Percentiles rank a stretch among this genome's conserved stretches.
Conservation (phyloP, 2,888 invertebrate species). For the Eulithis testata region DNA sequence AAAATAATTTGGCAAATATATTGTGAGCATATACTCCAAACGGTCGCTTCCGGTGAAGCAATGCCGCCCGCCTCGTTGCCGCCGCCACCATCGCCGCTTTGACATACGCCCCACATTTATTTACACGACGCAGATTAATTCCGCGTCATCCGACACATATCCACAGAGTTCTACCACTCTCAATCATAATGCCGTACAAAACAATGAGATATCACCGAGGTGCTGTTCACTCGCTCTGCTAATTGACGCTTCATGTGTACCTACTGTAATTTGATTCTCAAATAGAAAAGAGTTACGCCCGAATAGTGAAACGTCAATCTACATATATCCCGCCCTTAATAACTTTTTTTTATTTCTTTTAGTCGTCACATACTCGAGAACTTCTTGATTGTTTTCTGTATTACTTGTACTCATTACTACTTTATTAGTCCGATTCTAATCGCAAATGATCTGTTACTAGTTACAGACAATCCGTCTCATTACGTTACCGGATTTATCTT, state of each 20-base stretch:
- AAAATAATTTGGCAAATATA: constrained; percentile 63
- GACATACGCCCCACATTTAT: constrained; percentile 76
- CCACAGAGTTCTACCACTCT: constrained; percentile 58
- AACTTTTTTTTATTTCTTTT: too few relatives aligned
- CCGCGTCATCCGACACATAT: constrained; percentile 71
- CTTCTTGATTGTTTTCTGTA: too few relatives aligned
- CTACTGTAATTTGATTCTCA: constrained; percentile 7
- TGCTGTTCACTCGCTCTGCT: constrained; percentile 30
- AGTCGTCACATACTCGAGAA: too few relatives aligned
- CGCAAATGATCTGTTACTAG: too few relatives aligned
- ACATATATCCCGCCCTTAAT: too few relatives aligned
- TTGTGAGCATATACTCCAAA: constrained; percentile 51
- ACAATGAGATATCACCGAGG: constrained; percentile 38
- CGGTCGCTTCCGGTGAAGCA: constrained; percentile 51
- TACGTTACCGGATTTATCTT: too few relatives aligned
- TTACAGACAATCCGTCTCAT: too few relatives aligned
- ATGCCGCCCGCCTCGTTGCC: constrained; percentile 52
- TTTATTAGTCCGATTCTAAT: too few relatives aligned
- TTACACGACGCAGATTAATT: constrained; percentile 78
- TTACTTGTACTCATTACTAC: too few relatives aligned
- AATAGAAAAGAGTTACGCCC: neutral
- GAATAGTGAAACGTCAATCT: too few relatives aligned
- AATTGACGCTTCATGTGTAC: constrained; percentile 36
- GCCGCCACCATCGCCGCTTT: constrained; percentile 44
- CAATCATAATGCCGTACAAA: constrained; percentile 61